Evolutionary conservation across 2,888 invertebrate genomes (phyloP).

Genomic region (Hypomecis punctinalis): DNA sequence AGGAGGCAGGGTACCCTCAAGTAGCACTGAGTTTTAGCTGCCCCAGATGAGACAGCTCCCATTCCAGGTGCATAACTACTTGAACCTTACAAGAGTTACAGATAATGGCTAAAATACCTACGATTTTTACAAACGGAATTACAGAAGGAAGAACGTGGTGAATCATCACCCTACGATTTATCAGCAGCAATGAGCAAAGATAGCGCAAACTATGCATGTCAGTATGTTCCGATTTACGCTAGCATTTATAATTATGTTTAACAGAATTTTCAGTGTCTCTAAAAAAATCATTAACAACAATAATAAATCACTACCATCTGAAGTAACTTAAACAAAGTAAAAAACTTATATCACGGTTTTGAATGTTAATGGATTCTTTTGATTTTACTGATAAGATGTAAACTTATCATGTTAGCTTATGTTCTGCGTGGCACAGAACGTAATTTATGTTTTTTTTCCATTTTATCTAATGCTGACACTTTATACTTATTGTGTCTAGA

Average conservation of each 20-base stretch:
- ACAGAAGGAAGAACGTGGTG: constrained; percentile 43
- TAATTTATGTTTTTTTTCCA: constrained; percentile 35
- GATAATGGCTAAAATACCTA: background rate
- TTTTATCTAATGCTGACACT: background rate
- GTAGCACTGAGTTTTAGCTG: too few relatives aligned
- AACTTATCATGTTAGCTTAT: background rate
- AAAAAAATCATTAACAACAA: too few relatives aligned
- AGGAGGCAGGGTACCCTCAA: too few relatives aligned
- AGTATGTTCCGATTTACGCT: constrained; percentile 39
- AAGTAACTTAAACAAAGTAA: too few relatives aligned
- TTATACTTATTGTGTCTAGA: background rate
- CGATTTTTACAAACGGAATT: background rate
- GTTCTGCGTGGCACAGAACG: constrained; percentile 31
- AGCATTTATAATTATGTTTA: background rate
- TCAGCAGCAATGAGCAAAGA: constrained; percentile 49
- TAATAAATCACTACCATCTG: too few relatives aligned
- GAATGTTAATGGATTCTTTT: too few relatives aligned
- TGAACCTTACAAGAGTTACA: too few relatives aligned
- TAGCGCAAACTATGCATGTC: background rate
- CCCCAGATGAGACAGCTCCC: too few relatives aligned
- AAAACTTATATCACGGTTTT: too few relatives aligned
- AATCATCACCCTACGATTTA: constrained; percentile 72
- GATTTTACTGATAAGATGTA: too few relatives aligned
- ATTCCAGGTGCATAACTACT: too few relatives aligned
- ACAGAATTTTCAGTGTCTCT: too few relatives aligned